Evolutionary conservation across 2,888 invertebrate species (phyloP).

Genomic region (Spilosoma lubricipeda): DNA sequence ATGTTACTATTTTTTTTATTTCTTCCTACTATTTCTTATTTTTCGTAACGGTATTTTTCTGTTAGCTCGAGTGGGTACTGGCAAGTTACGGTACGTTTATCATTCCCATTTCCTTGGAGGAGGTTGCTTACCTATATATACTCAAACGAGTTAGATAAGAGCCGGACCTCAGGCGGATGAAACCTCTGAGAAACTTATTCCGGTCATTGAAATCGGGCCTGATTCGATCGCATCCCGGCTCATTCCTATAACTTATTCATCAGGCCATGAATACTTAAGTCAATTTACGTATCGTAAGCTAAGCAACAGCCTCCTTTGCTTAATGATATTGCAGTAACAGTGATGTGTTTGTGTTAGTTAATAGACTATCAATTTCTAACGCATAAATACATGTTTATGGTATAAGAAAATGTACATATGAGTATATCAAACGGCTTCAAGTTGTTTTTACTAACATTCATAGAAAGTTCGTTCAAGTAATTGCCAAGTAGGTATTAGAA

Average conservation of each 20-base stretch:
- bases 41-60: conserved; percentile 42
- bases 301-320: conserved; percentile 62
- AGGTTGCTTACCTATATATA: conserved; percentile 18
- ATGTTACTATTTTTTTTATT: conserved; percentile 56
- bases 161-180: conserved; percentile 39
- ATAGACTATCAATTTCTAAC: conserved; percentile 49
- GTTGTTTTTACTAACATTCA: background rate
- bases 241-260: conserved; percentile 79
- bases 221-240: conserved; percentile 71
- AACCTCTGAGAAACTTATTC: conserved; percentile 64
- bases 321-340: conserved; percentile 74
- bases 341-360: conserved; percentile 51
- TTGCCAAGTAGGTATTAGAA: background rate
- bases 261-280: conserved; percentile 80
- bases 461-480: background rate
- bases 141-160: conserved; percentile 33
- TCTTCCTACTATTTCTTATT: conserved; percentile 41
- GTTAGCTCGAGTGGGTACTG: conserved; percentile 33
- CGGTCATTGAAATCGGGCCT: conserved; percentile 74
- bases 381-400: conserved; percentile 15
- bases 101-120: conserved; percentile 31
- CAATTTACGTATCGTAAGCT: conserved; percentile 71
- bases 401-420: background rate
- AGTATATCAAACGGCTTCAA: background rate
- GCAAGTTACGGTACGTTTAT: conserved; percentile 41